These are phyloP conservation scores for Alosa alosa DNA, from an alignment of 2,113 vertebrate genomes.

Conservation along the genomic window DNA sequence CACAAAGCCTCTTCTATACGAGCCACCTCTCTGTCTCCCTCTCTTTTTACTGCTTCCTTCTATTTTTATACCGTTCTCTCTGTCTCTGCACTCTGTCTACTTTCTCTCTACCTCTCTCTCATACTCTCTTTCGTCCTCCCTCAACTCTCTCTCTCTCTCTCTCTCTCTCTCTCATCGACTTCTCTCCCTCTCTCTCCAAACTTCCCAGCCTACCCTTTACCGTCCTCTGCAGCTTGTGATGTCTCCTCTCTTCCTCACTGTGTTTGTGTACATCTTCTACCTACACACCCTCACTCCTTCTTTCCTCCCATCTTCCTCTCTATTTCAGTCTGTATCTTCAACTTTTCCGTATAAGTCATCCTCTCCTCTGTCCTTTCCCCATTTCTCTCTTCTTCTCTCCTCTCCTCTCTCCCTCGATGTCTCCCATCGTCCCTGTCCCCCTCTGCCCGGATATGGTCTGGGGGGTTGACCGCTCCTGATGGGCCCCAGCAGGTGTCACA, in stretches of 20 bases:
- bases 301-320: background rate
- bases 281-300: background rate
- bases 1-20: background rate
- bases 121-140: background rate
- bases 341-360: background rate
- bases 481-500: conserved; percentile 62
- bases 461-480: conserved; percentile 57
- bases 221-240: background rate
- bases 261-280: background rate
- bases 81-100: background rate
- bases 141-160: background rate
- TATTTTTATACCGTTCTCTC: background rate
- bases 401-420: background rate
- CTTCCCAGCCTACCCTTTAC: background rate
- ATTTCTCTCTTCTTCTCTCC: background rate
- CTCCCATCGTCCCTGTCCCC: background rate
- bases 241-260: background rate
- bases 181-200: no score
- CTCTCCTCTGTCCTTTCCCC: background rate
- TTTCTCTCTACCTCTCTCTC: background rate
- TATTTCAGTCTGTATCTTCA: background rate
- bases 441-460: background rate
- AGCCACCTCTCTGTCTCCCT: background rate
- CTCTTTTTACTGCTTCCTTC: background rate
- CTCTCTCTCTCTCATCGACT: no score